Base-by-base conservation (phyloP, 2,888 invertebrate genomes). In the Aleiodes testaceus region DNA sequence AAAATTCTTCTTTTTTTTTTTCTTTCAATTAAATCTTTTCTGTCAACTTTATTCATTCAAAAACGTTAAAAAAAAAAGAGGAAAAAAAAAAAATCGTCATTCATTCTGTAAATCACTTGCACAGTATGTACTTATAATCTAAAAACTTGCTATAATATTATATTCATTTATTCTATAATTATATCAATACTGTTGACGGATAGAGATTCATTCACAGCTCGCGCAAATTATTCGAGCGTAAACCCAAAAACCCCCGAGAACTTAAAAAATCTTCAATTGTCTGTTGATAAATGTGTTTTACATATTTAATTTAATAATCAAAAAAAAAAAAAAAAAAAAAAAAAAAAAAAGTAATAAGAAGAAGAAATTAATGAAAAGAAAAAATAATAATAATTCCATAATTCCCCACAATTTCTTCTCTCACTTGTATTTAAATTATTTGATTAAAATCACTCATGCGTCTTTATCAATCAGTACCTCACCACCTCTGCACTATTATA, bases 161-260 rank as follows among this genome's bases (percentile, higher is more conserved):
- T 85, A 87, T 83, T 84, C 83, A 86, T 87, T 86, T 86, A 85
- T 79, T 84, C 83, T 86, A 87, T 87, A 85, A 87, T 87, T 85
- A 87, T 87, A 87, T 86, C 86, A 87, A 87, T 87, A 87, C 87
- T 87, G 87, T 86, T 87, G 87, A 87, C 87, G 87, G 87, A 87
- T 87, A 87, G 87, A 87, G 87, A 87, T 87, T 87, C 87, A 85
- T 86, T 86, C 86, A 85, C 86, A 87, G 85, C 83, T 84, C 83
- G 83, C 82, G 79, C 74, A 83, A 36, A 18, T 30, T 42, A 36
- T 36, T 59, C 59, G 59, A 59, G 59, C 59, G 59, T 59, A 59
- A 59, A 59, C 42, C 42, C 50, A 36, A 59, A 59, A 59, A 59
- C 36, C 59, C 30, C 59, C 59, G 42, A 42, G 42, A 59, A 59